These are phyloP conservation scores for Leucoma salicis DNA, from an alignment of 2,888 invertebrate species.

Conservation along the genomic window DNA sequence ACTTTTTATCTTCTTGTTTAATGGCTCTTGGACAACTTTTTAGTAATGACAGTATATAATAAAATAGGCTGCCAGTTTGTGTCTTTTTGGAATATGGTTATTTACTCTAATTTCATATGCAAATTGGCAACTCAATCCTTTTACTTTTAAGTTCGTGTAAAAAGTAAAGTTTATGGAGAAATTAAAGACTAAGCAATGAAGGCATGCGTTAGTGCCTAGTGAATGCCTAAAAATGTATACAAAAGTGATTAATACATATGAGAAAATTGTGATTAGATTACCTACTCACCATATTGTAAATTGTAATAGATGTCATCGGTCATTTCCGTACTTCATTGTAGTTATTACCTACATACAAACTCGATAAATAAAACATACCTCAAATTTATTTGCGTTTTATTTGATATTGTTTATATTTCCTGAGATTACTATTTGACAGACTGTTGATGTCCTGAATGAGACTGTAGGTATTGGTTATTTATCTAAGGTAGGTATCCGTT, in stretches of 20 bases:
- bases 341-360: constrained; percentile 81
- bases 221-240: constrained; percentile 77
- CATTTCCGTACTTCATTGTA: constrained; percentile 80
- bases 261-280: constrained; percentile 76
- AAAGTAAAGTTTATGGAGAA: constrained; percentile 59
- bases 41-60: too few relatives aligned
- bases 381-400: constrained; percentile 63
- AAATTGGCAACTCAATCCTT: constrained; percentile 30
- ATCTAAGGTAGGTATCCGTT: too few relatives aligned
- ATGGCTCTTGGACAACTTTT: too few relatives aligned
- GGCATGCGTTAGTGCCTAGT: constrained; percentile 72
- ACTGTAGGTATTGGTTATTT: too few relatives aligned
- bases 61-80: constrained; percentile 33
- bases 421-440: too few relatives aligned
- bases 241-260: constrained; percentile 76
- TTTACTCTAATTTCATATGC: constrained; percentile 34
- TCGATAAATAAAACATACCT: constrained; percentile 82
- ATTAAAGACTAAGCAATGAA: constrained; percentile 70
- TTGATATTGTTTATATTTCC: too few relatives aligned
- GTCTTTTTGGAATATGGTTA: constrained; percentile 38
- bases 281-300: constrained; percentile 67
- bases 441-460: too few relatives aligned
- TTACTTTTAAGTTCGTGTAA: constrained; percentile 58
- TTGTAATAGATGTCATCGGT: constrained; percentile 74
- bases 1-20: too few relatives aligned